A percentile compares a stretch with the other conserved stretches of the same genome.
Evolutionary conservation across 2,888 invertebrate species (phyloP).

Genomic region (Sminthurinus aureus): DNA sequence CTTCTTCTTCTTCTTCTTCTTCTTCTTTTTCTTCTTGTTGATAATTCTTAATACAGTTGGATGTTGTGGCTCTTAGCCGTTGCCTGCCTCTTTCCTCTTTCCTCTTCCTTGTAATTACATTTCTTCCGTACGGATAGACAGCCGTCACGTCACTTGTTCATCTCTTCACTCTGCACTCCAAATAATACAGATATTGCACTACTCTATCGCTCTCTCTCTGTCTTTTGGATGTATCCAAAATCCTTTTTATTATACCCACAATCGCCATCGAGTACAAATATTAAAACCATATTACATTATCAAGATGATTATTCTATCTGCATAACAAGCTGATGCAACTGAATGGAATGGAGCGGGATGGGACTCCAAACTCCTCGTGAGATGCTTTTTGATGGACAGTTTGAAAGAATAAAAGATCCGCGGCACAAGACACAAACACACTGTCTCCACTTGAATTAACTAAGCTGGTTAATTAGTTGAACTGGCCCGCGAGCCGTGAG

Average conservation of each 20-base stretch:
- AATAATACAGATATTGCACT: not conserved
- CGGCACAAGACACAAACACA: too few relatives aligned
- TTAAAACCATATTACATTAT: too few relatives aligned
- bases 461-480: conserved; percentile 32
- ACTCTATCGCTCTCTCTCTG: not conserved
- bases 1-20: too few relatives aligned
- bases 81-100: too few relatives aligned
- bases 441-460: conserved; percentile 31
- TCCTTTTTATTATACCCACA: too few relatives aligned
- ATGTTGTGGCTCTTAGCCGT: not conserved
- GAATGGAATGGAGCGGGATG: too few relatives aligned
- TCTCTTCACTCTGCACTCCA: not conserved
- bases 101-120: conserved; percentile 9
- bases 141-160: not conserved
- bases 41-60: too few relatives aligned
- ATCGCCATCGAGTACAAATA: too few relatives aligned
- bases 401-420: not conserved
- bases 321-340: not conserved
- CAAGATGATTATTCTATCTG: not conserved
- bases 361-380: not conserved
- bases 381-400: not conserved
- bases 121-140: not conserved
- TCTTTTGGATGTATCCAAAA: not conserved
- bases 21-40: too few relatives aligned
- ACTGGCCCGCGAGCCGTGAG: not conserved